Evolutionary conservation across 2,797 vertebrate genomes (phyloP).

Genomic region (Danio choprae): DNA sequence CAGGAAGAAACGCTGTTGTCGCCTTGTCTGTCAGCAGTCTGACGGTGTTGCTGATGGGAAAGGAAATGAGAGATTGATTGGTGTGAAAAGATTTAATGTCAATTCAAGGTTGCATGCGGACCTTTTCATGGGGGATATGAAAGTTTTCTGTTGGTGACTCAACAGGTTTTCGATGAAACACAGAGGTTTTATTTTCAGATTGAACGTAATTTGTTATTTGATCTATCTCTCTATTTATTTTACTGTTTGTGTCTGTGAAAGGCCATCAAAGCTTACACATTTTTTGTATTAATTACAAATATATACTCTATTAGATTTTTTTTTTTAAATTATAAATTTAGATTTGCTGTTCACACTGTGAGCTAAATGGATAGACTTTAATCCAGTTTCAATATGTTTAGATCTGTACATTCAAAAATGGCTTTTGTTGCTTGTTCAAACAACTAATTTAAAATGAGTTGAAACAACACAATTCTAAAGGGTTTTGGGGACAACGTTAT

Average conservation of each 20-base stretch:
- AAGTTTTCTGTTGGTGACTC: background rate
- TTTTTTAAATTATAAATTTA: too few relatives aligned
- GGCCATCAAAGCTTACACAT: too few relatives aligned
- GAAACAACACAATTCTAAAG: too few relatives aligned
- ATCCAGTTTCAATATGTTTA: too few relatives aligned
- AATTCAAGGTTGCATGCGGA: slow-evolving; percentile 4
- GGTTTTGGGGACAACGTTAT: too few relatives aligned
- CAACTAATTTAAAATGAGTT: too few relatives aligned
- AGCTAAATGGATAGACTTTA: too few relatives aligned
- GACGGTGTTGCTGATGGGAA: background rate
- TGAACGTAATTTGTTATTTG: background rate
- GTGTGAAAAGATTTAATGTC: background rate
- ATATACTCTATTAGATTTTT: too few relatives aligned
- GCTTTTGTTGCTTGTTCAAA: too few relatives aligned
- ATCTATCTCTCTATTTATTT: background rate
- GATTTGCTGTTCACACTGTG: too few relatives aligned
- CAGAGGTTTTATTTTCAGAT: background rate
- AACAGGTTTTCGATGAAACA: background rate
- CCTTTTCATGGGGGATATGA: background rate
- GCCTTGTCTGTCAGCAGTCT: slow-evolving; percentile 3
- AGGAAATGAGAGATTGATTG: slow-evolving; percentile 19
- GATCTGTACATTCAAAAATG: too few relatives aligned
- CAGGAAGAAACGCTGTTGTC: background rate
- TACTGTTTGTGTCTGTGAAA: background rate
- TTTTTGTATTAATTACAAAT: too few relatives aligned